Conservation (phyloP, 2,797 vertebrate genomes). For the Pipistrellus nathusii region DNA sequence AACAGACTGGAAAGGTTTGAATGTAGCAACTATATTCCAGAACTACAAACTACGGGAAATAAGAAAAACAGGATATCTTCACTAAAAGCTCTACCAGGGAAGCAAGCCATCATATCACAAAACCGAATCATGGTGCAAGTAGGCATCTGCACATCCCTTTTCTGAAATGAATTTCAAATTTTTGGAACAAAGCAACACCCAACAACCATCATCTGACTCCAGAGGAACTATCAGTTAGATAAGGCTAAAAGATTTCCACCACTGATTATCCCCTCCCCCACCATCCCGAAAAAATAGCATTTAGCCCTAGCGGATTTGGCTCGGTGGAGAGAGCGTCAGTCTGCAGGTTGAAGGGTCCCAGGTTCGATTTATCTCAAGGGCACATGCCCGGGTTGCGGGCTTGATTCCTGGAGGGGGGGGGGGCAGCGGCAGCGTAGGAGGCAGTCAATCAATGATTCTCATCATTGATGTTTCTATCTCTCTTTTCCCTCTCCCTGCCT, state of each 20-base stretch:
- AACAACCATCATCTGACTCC: neutral
- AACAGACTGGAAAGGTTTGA: neutral
- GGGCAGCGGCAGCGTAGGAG: too few relatives aligned
- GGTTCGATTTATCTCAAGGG: too few relatives aligned
- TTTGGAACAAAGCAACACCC: neutral
- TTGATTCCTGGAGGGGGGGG: too few relatives aligned
- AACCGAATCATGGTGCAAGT: neutral
- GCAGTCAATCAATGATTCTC: too few relatives aligned
- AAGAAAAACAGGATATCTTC: neutral
- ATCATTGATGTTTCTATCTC: too few relatives aligned
- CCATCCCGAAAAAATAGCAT: neutral
- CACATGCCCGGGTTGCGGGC: too few relatives aligned
- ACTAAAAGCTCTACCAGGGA: neutral
- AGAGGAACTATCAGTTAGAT: neutral
- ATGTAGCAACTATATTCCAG: neutral
- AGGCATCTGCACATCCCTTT: neutral
- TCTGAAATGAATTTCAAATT: slow-evolving; percentile 8
- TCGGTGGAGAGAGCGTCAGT: too few relatives aligned
- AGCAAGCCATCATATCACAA: neutral
- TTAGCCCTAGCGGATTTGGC: neutral
- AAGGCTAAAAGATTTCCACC: slow-evolving; percentile 11
- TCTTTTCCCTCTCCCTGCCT: too few relatives aligned
- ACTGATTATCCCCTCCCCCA: neutral
- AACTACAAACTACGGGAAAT: neutral
- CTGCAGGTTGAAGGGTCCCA: too few relatives aligned